phyloP scores from a whole-genome alignment of 2,888 invertebrate genomes.

The Camptogramma bilineatum region DNA sequence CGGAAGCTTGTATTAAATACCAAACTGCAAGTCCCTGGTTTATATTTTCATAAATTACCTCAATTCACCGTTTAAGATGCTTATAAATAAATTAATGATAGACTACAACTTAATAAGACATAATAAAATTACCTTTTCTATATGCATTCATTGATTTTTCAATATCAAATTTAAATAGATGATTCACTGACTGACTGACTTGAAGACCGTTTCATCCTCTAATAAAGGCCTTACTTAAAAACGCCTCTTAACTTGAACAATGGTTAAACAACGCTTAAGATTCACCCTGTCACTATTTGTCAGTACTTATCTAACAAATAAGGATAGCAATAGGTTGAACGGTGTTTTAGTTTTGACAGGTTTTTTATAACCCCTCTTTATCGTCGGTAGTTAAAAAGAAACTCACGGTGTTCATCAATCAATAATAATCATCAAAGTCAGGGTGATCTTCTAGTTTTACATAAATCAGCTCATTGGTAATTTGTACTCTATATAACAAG shows the following conservation, averaged over 20 bases:
- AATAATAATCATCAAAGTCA: too few relatives aligned
- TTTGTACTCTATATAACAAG: constrained; percentile 14
- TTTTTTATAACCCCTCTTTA: too few relatives aligned
- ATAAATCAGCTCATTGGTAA: constrained; percentile 13
- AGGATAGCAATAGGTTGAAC: too few relatives aligned
- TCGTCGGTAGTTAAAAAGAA: too few relatives aligned
- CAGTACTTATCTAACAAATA: too few relatives aligned
- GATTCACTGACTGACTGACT: not conserved
- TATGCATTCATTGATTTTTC: not conserved
- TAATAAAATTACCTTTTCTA: not conserved
- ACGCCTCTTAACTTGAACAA: too few relatives aligned
- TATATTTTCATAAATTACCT: not conserved
- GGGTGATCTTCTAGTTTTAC: not conserved
- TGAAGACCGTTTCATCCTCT: not conserved
- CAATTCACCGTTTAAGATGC: not conserved
- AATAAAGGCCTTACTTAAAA: too few relatives aligned
- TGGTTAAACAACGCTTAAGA: too few relatives aligned
- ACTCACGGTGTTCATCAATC: too few relatives aligned
- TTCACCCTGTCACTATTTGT: too few relatives aligned
- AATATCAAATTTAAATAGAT: not conserved
- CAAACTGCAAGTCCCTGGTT: not conserved
- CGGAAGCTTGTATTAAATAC: not conserved
- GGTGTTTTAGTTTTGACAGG: too few relatives aligned
- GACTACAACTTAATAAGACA: not conserved
- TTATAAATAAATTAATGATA: not conserved